A percentile compares a stretch with the other conserved stretches of the same genome.
These are phyloP conservation scores for Cephus sareptanus DNA, from an alignment of 2,888 invertebrate genomes.

Conservation along the genomic window DNA sequence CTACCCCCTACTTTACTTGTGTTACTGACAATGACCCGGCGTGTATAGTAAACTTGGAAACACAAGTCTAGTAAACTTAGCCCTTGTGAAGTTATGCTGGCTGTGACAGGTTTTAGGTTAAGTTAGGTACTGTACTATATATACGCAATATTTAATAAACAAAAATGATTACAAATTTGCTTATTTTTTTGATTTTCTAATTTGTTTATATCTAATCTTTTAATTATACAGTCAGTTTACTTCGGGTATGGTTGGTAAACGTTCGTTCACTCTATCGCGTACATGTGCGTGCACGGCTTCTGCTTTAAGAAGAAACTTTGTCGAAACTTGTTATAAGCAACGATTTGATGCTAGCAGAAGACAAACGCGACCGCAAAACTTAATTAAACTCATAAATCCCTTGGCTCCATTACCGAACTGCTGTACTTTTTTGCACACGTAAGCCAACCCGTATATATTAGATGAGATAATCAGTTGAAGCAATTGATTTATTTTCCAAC, in stretches of 20 bases:
- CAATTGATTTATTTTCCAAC: background rate
- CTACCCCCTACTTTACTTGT: background rate
- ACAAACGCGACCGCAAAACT: slow-evolving; percentile 62
- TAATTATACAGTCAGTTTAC: background rate
- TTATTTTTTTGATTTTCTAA: background rate
- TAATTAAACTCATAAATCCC: slow-evolving; percentile 64
- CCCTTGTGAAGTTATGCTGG: background rate
- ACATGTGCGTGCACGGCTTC: background rate
- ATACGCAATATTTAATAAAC: background rate
- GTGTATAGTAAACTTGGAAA: background rate
- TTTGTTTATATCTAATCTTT: background rate
- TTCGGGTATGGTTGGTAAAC: background rate
- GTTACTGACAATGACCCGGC: too few species aligned
- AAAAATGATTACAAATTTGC: background rate
- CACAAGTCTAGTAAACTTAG: background rate
- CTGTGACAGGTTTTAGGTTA: background rate
- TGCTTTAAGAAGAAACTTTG: slow-evolving; percentile 20
- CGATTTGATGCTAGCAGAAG: slow-evolving; percentile 52
- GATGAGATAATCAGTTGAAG: background rate
- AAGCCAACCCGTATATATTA: background rate
- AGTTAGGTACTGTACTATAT: background rate
- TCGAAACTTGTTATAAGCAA: slow-evolving; percentile 42
- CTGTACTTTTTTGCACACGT: background rate
- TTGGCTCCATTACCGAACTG: slow-evolving; percentile 28
- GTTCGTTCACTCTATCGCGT: background rate